These are phyloP conservation scores for Serranus cabrilla DNA, from an alignment of 2,797 vertebrate species.

Conservation along the genomic window DNA sequence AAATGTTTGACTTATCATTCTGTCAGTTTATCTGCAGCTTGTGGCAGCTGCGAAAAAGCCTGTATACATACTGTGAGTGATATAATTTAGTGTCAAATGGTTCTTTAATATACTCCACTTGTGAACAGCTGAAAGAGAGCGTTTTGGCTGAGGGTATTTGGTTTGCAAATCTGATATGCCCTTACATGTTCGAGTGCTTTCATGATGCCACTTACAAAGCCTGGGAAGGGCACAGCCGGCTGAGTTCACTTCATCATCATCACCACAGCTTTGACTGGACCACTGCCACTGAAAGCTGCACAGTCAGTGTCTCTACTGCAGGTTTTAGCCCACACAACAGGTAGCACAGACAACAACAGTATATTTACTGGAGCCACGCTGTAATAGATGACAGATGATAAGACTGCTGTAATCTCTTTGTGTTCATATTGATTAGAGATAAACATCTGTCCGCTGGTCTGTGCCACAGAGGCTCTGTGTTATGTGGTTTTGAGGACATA, in stretches of 20 bases:
- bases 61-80: slow-evolving; percentile 7
- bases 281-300: slow-evolving; percentile 34
- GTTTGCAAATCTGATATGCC: slow-evolving; percentile 65
- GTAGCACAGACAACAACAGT: slow-evolving; percentile 38
- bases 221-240: slow-evolving; percentile 36
- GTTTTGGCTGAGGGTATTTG: slow-evolving; percentile 55
- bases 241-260: slow-evolving; percentile 32
- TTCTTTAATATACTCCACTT: slow-evolving; percentile 52
- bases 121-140: slow-evolving; percentile 29
- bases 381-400: slow-evolving; percentile 64
- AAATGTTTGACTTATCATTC: slow-evolving; percentile 17
- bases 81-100: slow-evolving; percentile 39
- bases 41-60: slow-evolving; percentile 14
- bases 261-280: slow-evolving; percentile 39
- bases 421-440: slow-evolving; percentile 68
- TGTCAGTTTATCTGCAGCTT: slow-evolving; percentile 22
- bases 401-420: slow-evolving; percentile 61
- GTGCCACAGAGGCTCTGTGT: neutral
- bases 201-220: slow-evolving; percentile 52
- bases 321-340: slow-evolving; percentile 36
- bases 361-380: slow-evolving; percentile 37
- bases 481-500: slow-evolving; percentile 59
- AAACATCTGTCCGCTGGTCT: slow-evolving; percentile 57
- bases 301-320: slow-evolving; percentile 24
- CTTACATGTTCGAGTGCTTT: slow-evolving; percentile 62